phyloP scores from a whole-genome alignment of 2,888 invertebrate species.

The Campaea margaritaria region DNA sequence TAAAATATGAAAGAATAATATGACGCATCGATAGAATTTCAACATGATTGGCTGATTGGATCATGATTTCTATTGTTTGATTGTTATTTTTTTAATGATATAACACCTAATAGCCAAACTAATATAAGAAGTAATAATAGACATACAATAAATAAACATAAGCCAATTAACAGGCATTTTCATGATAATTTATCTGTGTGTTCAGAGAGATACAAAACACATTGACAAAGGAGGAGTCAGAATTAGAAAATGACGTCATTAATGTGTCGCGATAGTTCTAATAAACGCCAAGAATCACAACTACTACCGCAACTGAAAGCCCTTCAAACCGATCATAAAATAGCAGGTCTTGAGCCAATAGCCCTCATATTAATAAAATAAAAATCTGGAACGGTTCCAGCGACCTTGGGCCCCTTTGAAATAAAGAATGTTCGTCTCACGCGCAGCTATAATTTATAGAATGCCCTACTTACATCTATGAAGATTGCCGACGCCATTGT shows the following conservation, averaged over 20 bases:
- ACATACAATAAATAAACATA: not conserved
- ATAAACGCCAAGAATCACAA: conserved; percentile 10
- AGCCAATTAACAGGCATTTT: too few species aligned
- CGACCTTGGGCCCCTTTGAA: conserved; percentile 77
- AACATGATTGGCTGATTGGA: not conserved
- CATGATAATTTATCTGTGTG: too few species aligned
- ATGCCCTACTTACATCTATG: conserved; percentile 70
- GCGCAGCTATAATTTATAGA: conserved; percentile 70
- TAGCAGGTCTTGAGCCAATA: conserved; percentile 52
- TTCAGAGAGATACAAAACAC: too few species aligned
- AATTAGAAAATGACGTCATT: conserved; percentile 2
- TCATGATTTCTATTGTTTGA: not conserved
- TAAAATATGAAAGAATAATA: not conserved
- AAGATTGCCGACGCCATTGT: conserved; percentile 50
- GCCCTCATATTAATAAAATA: conserved; percentile 55
- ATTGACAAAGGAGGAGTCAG: not conserved
- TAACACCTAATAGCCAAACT: not conserved
- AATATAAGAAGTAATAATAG: not conserved
- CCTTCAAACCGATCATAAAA: conserved; percentile 49
- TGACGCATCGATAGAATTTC: not conserved
- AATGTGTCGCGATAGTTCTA: conserved; percentile 8
- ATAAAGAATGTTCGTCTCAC: conserved; percentile 69
- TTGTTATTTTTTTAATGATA: too few species aligned
- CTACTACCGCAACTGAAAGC: conserved; percentile 35
- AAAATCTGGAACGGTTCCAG: conserved; percentile 78